Evolutionary conservation across 1,140 invertebrate genomes (phyloP).

Genomic region (Ceratosolen fusciceps): DNA sequence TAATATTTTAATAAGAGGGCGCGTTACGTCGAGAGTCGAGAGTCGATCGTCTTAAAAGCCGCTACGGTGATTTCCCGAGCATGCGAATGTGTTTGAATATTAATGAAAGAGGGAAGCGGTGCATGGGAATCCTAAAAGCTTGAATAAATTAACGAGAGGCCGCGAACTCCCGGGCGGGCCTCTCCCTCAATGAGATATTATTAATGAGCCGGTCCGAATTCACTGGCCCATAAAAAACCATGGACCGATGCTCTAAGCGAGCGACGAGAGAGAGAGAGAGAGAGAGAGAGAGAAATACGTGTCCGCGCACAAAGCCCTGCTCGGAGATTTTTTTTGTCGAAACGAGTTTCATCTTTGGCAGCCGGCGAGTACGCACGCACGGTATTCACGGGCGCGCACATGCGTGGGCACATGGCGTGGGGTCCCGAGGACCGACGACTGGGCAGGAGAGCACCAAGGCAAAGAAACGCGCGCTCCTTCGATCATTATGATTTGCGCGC

Average conservation of each 20-base stretch:
- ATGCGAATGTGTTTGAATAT: no score
- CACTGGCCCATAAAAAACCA: slow-evolving; percentile 1
- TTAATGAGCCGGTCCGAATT: neutral
- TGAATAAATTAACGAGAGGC: neutral
- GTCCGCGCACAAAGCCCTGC: neutral
- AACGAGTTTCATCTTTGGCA: slow-evolving; percentile 32
- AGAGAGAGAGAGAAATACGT: slow-evolving; percentile 10
- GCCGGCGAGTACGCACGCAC: neutral
- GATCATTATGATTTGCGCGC: slow-evolving; percentile 28
- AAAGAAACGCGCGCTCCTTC: neutral
- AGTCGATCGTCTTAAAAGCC: no score
- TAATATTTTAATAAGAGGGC: no score
- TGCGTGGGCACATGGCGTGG: no score
- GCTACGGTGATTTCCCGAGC: no score
- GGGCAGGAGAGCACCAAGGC: neutral
- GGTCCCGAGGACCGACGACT: no score
- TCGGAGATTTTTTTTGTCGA: slow-evolving; percentile 9
- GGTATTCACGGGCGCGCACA: no score
- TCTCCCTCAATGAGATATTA: neutral
- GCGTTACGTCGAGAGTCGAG: no score
- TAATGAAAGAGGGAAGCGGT: no score
- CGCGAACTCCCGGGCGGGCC: neutral
- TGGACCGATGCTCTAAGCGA: no score
- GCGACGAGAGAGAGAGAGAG: neutral
- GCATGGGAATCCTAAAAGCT: no score